Percentiles rank a stretch among this genome's conserved stretches.
Conservation (phyloP, 2,888 invertebrate genomes). For the Rutpela maculata region DNA sequence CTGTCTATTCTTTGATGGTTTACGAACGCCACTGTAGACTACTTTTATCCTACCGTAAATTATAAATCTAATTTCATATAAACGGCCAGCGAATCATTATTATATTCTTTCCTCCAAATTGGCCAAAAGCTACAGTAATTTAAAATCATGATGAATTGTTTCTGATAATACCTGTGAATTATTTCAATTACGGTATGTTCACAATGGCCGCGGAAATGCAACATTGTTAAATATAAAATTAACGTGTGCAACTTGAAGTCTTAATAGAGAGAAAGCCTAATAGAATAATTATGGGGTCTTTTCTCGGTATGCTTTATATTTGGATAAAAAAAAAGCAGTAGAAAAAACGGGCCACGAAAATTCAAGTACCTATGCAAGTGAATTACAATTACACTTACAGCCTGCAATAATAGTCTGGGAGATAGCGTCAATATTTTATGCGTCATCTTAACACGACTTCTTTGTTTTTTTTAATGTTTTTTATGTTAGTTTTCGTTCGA, state of each 20-base stretch:
- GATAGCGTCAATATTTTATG: too few species aligned
- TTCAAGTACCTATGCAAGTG: too few species aligned
- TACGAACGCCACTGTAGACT: constrained; percentile 13
- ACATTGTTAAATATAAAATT: not conserved
- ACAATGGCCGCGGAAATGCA: constrained; percentile 16
- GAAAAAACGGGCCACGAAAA: not conserved
- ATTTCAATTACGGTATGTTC: constrained; percentile 13
- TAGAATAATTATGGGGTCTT: not conserved
- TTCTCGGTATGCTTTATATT: not conserved
- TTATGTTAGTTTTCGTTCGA: too few species aligned
- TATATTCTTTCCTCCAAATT: constrained; percentile 12
- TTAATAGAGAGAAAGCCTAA: not conserved
- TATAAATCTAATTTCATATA: constrained; percentile 28
- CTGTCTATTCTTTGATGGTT: too few species aligned
- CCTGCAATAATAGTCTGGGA: too few species aligned
- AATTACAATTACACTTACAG: too few species aligned
- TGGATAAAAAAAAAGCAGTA: not conserved
- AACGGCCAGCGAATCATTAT: constrained; percentile 1
- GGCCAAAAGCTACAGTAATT: constrained; percentile 13
- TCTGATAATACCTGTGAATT: constrained; percentile 21
- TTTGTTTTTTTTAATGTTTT: too few species aligned
- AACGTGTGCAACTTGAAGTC: not conserved
- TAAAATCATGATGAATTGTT: constrained; percentile 24
- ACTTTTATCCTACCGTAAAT: constrained; percentile 22
- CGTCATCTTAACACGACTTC: too few species aligned